Conservation (phyloP, 2,797 vertebrate species). For the Anguilla marmorata region DNA sequence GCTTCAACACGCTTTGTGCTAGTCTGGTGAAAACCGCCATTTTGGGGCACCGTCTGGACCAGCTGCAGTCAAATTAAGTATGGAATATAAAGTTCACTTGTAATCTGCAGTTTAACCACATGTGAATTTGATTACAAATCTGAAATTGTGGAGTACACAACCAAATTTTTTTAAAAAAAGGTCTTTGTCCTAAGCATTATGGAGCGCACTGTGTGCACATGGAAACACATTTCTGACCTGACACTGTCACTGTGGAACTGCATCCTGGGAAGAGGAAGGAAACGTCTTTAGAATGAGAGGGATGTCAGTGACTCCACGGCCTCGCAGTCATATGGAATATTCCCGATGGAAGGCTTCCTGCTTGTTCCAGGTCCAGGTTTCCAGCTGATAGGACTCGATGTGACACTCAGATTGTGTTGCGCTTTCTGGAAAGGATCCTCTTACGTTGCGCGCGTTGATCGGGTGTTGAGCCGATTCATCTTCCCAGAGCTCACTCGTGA, state of each 20-base stretch:
- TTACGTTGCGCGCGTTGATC: background rate
- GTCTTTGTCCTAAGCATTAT: too few relatives aligned
- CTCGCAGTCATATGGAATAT: background rate
- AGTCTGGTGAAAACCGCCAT: constrained; percentile 19
- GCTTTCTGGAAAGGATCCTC: background rate
- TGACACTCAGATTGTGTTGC: background rate
- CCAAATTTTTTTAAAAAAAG: too few relatives aligned
- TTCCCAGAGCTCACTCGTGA: background rate
- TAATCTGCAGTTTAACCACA: too few relatives aligned
- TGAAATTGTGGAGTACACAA: too few relatives aligned
- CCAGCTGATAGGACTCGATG: background rate
- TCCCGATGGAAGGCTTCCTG: background rate
- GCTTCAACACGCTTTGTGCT: constrained; percentile 35
- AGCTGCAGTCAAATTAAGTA: too few relatives aligned
- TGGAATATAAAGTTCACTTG: too few relatives aligned
- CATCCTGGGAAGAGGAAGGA: background rate
- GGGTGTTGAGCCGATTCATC: background rate
- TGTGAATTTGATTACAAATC: too few relatives aligned
- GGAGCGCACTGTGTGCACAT: background rate
- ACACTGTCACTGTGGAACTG: background rate
- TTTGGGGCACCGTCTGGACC: background rate
- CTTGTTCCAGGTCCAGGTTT: background rate
- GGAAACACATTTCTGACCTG: background rate
- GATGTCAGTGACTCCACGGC: background rate
- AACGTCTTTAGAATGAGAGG: background rate